Evolutionary conservation across 2,888 invertebrate species (phyloP).

Genomic region (Phengaris alcon): DNA sequence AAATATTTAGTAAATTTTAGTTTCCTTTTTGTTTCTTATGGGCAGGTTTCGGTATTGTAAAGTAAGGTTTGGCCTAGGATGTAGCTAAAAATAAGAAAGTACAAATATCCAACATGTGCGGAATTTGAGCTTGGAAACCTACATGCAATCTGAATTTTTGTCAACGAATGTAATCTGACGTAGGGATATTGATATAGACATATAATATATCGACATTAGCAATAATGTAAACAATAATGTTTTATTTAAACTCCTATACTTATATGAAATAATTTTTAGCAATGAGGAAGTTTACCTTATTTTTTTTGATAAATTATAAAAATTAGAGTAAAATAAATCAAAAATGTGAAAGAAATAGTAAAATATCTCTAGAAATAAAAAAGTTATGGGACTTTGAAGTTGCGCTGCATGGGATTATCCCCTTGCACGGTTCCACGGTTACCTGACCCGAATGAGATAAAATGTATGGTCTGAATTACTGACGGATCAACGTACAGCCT

Average conservation of each 20-base stretch:
- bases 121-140: slow-evolving; percentile 72
- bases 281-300: not conserved
- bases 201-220: slow-evolving; percentile 80
- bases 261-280: not conserved
- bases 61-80: slow-evolving; percentile 80
- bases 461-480: too few species aligned
- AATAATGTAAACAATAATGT: slow-evolving; percentile 67
- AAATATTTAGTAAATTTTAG: slow-evolving; percentile 58
- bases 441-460: too few species aligned
- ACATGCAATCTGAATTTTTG: slow-evolving; percentile 71
- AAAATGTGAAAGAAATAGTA: too few species aligned
- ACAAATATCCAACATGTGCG: slow-evolving; percentile 76
- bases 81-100: slow-evolving; percentile 78
- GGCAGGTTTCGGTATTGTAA: slow-evolving; percentile 80
- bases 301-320: too few species aligned
- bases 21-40: slow-evolving; percentile 65
- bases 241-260: slow-evolving; percentile 41
- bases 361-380: too few species aligned
- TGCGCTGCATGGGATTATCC: too few species aligned
- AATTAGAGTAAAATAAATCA: too few species aligned
- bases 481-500: too few species aligned
- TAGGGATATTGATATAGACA: slow-evolving; percentile 77
- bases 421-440: too few species aligned
- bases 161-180: slow-evolving; percentile 81
- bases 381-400: too few species aligned